A percentile compares a stretch with the other conserved stretches of the same genome.
Evolutionary conservation across 2,888 invertebrate genomes (phyloP).

Genomic region (Amiota mariae): DNA sequence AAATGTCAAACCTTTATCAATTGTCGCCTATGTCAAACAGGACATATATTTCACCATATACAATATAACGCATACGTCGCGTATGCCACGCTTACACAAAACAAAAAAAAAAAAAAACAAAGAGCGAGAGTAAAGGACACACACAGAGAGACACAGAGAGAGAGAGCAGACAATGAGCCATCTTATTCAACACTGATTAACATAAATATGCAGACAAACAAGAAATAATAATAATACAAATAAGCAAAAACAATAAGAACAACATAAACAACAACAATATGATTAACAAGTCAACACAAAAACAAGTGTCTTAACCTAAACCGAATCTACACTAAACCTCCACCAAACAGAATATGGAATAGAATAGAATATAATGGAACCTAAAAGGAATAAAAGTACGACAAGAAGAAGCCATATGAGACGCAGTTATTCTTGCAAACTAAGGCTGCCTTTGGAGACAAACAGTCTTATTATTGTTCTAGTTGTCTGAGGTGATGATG

Average conservation of each 20-base stretch:
- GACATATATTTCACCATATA: background rate
- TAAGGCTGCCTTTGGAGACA: constrained; percentile 6
- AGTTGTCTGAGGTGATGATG: too few species aligned
- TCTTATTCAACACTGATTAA: constrained; percentile 7
- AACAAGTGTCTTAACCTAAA: background rate
- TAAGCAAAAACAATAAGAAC: background rate
- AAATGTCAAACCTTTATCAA: too few species aligned
- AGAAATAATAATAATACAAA: constrained; percentile 9
- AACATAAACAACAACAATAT: background rate
- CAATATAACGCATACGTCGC: constrained; percentile 5
- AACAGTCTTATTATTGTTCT: background rate
- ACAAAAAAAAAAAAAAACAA: too few species aligned
- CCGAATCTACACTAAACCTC: background rate
- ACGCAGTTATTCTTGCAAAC: too few species aligned
- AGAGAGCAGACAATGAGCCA: too few species aligned
- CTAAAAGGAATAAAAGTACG: too few species aligned
- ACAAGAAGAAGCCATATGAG: too few species aligned
- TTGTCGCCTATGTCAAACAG: background rate
- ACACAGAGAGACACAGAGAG: too few species aligned
- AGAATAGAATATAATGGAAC: background rate
- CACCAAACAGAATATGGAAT: background rate
- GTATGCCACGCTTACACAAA: background rate
- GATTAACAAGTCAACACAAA: constrained; percentile 6
- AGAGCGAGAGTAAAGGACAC: too few species aligned
- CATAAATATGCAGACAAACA: constrained; percentile 7